phyloP scores from a whole-genome alignment of 2,113 vertebrate genomes.

The Cisticola juncidis region DNA sequence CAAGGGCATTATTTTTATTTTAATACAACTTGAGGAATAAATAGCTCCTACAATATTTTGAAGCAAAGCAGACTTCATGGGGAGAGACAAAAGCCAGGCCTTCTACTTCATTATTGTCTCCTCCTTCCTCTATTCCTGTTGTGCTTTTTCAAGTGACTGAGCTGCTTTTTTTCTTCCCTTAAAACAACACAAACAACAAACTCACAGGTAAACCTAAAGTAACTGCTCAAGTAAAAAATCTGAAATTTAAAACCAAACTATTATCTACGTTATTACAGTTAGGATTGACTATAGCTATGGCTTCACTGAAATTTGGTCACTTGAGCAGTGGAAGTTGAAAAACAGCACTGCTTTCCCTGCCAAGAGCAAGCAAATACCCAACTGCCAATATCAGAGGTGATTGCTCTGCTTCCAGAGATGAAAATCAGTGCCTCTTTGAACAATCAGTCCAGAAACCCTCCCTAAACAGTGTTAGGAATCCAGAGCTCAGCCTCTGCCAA shows the following conservation, averaged over 20 bases:
- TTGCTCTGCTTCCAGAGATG: background rate
- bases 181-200: background rate
- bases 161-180: constrained; percentile 11
- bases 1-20: background rate
- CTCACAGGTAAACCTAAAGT: background rate
- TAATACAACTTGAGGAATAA: constrained; percentile 27
- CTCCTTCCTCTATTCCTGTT: background rate
- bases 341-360: background rate
- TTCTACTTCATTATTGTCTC: background rate
- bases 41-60: background rate
- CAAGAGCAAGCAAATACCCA: background rate
- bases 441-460: background rate
- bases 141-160: constrained; percentile 25
- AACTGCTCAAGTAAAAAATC: background rate
- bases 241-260: background rate
- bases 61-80: constrained; percentile 24
- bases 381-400: background rate
- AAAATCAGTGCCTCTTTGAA: background rate
- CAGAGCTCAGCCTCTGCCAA: background rate
- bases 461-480: background rate
- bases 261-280: background rate
- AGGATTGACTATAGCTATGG: background rate
- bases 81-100: background rate
- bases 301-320: background rate
- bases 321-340: background rate